Conservation (phyloP, 2,113 vertebrate species). For the Zosterops hypoxanthus region DNA sequence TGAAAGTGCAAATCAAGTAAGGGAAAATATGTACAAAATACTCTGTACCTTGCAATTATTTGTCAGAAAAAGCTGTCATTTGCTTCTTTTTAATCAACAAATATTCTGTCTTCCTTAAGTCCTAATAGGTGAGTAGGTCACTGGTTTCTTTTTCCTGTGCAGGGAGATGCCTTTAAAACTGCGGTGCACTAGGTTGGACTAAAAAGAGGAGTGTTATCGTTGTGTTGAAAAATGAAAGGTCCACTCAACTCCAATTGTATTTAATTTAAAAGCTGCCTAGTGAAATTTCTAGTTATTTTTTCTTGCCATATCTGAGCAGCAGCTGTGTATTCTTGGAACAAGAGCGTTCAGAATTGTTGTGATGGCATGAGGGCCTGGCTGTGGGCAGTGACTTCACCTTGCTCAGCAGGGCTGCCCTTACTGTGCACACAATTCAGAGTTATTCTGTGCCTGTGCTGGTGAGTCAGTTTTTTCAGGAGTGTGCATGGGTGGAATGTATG, state of each 20-base stretch:
- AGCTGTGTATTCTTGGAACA: not conserved
- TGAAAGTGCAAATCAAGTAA: not conserved
- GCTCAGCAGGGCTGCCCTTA: not conserved
- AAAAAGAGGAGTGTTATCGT: accelerated
- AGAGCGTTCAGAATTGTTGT: not conserved
- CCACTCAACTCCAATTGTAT: not conserved
- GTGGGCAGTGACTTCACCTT: not conserved
- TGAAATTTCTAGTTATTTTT: not conserved
- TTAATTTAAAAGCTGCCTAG: not conserved
- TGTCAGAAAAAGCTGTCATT: not conserved
- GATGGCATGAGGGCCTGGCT: not conserved
- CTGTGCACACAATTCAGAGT: not conserved
- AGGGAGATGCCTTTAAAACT: not conserved
- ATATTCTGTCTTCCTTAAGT: not conserved
- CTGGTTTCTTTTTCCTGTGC: not conserved
- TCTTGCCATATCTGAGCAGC: not conserved
- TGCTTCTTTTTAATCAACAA: not conserved
- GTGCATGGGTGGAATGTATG: not conserved
- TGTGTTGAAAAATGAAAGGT: not conserved
- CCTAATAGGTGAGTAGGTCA: not conserved
- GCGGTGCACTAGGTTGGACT: not conserved
- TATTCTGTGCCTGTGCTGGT: not conserved
- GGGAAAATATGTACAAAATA: not conserved
- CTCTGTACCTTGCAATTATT: not conserved
- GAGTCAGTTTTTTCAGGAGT: not conserved